phyloP scores from a whole-genome alignment of 2,113 vertebrate species.

The Canis aureus region DNA sequence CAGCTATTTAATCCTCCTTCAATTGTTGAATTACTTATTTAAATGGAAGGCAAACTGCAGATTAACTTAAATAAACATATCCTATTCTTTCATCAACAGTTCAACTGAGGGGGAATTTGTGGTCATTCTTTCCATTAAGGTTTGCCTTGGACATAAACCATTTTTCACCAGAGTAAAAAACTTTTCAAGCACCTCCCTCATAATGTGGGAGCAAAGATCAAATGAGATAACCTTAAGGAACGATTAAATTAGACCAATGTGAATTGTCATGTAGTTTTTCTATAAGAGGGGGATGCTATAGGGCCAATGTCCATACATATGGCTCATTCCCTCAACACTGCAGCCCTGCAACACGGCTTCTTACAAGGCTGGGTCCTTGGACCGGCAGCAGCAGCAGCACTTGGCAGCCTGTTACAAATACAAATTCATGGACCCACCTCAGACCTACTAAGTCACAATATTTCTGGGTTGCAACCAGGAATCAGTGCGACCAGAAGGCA shows the following conservation, averaged over 20 bases:
- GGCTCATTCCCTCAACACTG: not conserved
- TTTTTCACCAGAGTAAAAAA: not conserved
- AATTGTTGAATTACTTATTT: slow-evolving; percentile 74
- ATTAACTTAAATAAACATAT: slow-evolving; percentile 70
- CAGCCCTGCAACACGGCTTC: not conserved
- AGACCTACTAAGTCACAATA: not conserved
- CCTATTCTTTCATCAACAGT: slow-evolving; percentile 64
- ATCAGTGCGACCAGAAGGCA: not conserved
- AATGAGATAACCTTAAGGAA: not conserved
- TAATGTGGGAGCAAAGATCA: not conserved
- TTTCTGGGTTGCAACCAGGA: not conserved
- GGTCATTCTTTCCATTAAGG: slow-evolving; percentile 7
- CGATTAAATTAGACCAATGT: not conserved
- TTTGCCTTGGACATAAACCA: slow-evolving; percentile 8
- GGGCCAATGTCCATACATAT: not conserved
- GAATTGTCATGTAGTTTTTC: not conserved
- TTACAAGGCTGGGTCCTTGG: not conserved
- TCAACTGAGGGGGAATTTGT: not conserved
- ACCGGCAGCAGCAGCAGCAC: not conserved
- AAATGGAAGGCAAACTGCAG: slow-evolving; percentile 59
- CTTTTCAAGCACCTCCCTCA: not conserved
- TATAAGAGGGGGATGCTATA: not conserved
- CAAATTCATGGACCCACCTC: not conserved
- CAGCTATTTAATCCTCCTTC: slow-evolving; percentile 65
- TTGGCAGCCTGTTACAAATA: slow-evolving; percentile 38